These are phyloP conservation scores for Anguilla rostrata DNA, from an alignment of 2,113 vertebrate genomes.

Conservation along the genomic window DNA sequence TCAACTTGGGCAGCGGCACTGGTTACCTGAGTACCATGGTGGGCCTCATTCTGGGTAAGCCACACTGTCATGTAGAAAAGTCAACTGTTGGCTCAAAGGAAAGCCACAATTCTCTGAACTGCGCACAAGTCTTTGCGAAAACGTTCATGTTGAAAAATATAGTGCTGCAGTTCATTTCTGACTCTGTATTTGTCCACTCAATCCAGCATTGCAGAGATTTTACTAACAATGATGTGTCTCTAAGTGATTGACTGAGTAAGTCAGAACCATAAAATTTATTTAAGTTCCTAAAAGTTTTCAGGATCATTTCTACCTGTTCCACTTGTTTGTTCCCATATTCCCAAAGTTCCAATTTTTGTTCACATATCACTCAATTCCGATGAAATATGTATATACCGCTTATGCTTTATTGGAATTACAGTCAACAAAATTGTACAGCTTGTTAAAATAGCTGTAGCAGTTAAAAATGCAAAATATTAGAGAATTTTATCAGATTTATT, in stretches of 20 bases:
- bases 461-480: background rate
- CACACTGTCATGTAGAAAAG: background rate
- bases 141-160: too few relatives aligned
- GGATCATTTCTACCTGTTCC: background rate
- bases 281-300: background rate
- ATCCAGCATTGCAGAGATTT: too few relatives aligned
- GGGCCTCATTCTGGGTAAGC: slow-evolving; percentile 90
- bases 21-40: slow-evolving; percentile 98
- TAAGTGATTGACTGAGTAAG: too few relatives aligned
- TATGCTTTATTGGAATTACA: background rate
- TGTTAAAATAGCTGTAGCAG: background rate
- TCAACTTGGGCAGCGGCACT: slow-evolving; percentile 95
- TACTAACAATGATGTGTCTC: too few relatives aligned
- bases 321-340: too few relatives aligned
- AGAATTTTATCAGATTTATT: background rate
- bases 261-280: too few relatives aligned
- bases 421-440: background rate
- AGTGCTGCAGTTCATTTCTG: too few relatives aligned
- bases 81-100: background rate
- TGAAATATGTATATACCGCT: too few relatives aligned
- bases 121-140: background rate
- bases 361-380: too few relatives aligned
- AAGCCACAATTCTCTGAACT: background rate
- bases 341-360: too few relatives aligned
- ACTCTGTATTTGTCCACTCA: too few relatives aligned